A percentile compares a stretch with the other conserved stretches of the same genome.
Conservation (phyloP, 2,888 invertebrate genomes). For the Vandiemenella viatica region DNA sequence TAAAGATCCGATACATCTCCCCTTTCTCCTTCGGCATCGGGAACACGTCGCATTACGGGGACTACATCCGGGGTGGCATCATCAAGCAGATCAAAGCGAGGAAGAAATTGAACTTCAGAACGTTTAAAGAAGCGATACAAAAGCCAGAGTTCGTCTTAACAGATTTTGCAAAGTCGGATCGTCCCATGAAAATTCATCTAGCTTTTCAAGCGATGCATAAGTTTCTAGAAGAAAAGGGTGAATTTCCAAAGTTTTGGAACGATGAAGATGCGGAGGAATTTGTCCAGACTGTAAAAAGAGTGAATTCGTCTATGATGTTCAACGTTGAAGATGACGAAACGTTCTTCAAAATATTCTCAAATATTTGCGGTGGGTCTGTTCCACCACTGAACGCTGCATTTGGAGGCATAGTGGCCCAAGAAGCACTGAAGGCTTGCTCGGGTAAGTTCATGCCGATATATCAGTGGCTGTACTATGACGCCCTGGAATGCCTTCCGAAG, state of each 20-base stretch:
- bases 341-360: slow-evolving; percentile 28
- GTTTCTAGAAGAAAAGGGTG: slow-evolving; percentile 24
- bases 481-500: slow-evolving; percentile 37
- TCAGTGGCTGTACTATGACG: slow-evolving; percentile 40
- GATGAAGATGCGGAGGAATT: slow-evolving; percentile 28
- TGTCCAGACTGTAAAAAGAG: slow-evolving; percentile 22
- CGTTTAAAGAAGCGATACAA: slow-evolving; percentile 29
- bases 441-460: slow-evolving; percentile 34
- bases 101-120: slow-evolving; percentile 31
- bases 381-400: slow-evolving; percentile 37
- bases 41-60: slow-evolving; percentile 28
- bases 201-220: slow-evolving; percentile 34
- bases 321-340: slow-evolving; percentile 28
- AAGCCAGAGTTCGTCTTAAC: slow-evolving; percentile 30
- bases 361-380: slow-evolving; percentile 23
- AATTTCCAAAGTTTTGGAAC: slow-evolving; percentile 28
- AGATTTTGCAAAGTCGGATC: too few relatives aligned
- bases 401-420: slow-evolving; percentile 42
- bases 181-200: slow-evolving; percentile 34
- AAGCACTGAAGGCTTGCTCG: slow-evolving; percentile 41
- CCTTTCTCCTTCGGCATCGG: slow-evolving; percentile 40
- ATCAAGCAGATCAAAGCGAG: slow-evolving; percentile 39
- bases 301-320: slow-evolving; percentile 26
- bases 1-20: slow-evolving; percentile 34
- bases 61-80: slow-evolving; percentile 36